Evolutionary conservation across 1,140 invertebrate species (phyloP).

Genomic region (Penaeus indicus): DNA sequence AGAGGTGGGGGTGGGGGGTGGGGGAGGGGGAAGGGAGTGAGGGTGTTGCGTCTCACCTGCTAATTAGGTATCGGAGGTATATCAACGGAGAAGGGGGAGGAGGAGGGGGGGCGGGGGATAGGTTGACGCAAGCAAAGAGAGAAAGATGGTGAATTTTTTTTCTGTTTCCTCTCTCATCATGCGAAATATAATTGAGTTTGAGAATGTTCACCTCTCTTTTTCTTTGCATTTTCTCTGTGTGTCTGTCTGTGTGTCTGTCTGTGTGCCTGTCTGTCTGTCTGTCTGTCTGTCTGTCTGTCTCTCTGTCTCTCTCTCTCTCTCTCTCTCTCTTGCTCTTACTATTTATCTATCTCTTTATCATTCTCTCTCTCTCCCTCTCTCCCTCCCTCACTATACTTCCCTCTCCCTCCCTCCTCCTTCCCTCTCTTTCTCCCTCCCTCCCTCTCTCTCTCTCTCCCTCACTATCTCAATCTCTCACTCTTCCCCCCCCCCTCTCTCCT

Average conservation of each 20-base stretch:
- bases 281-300: slow-evolving; percentile 32
- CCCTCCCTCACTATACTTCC: not conserved
- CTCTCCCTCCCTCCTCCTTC: slow-evolving; percentile 15
- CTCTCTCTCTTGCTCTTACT: too few relatives aligned
- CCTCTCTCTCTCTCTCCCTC: not conserved
- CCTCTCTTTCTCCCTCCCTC: not conserved
- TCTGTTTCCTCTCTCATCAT: not conserved
- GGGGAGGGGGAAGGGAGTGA: too few relatives aligned
- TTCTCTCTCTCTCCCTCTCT: not conserved
- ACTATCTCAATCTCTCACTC: not conserved
- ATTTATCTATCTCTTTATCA: not conserved
- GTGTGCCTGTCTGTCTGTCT: too few relatives aligned
- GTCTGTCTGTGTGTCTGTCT: slow-evolving; percentile 28
- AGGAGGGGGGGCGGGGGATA: too few relatives aligned
- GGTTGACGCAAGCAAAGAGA: too few relatives aligned
- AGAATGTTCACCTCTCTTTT: not conserved
- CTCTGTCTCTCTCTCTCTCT: not conserved
- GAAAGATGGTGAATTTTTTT: too few relatives aligned
- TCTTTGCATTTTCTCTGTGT: not conserved
- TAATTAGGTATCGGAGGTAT: too few relatives aligned
- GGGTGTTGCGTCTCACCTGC: too few relatives aligned
- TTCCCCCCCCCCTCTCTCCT: not conserved
- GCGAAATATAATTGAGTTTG: not conserved
- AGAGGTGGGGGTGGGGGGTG: not conserved
- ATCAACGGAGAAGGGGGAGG: too few relatives aligned